Evolutionary conservation across 2,888 invertebrate species (phyloP).

Genomic region (Euphydryas editha): DNA sequence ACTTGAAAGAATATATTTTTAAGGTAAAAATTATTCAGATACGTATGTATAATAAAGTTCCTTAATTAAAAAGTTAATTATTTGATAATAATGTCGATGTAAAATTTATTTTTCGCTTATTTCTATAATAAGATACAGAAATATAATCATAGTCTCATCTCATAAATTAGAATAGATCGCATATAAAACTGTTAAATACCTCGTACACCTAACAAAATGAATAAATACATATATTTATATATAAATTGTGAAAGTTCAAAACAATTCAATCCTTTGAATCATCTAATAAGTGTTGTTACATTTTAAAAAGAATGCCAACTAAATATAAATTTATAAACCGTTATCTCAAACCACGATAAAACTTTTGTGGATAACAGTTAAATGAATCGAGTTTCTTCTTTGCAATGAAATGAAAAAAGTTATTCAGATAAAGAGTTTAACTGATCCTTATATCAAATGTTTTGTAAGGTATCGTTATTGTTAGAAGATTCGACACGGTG

Average conservation of each 20-base stretch:
- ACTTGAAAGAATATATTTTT: too few species aligned
- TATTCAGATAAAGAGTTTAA: conserved; percentile 52
- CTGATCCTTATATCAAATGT: conserved; percentile 41
- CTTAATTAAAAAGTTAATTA: too few species aligned
- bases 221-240: too few species aligned
- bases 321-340: conserved; percentile 22
- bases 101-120: too few species aligned
- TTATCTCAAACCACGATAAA: conserved; percentile 45
- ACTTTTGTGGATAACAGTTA: conserved; percentile 52
- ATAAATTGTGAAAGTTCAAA: neutral
- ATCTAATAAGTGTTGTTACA: neutral
- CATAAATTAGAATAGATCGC: too few species aligned
- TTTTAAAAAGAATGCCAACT: neutral
- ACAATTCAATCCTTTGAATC: neutral
- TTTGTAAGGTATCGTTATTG: conserved; percentile 25
- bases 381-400: conserved; percentile 52
- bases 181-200: too few species aligned
- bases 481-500: conserved; percentile 9
- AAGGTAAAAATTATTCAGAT: too few species aligned
- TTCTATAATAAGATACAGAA: too few species aligned
- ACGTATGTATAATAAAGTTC: too few species aligned
- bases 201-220: too few species aligned
- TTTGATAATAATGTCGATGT: too few species aligned
- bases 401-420: conserved; percentile 48
- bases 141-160: too few species aligned